phyloP scores from a whole-genome alignment of 1,140 invertebrate species.

The Cecropterus lyciades region DNA sequence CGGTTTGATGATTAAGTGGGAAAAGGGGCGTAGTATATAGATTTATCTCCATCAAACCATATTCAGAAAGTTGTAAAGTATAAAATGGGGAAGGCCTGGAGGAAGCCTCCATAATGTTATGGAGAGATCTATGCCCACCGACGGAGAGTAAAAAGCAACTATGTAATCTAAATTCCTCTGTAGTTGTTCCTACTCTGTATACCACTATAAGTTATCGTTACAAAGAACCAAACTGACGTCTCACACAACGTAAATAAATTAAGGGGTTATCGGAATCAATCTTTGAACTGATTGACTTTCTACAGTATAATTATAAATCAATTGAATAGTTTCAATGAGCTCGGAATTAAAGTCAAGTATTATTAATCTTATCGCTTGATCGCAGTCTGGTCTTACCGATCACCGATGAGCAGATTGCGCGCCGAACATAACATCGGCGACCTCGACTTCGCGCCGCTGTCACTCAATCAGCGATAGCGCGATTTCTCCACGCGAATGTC shows the following conservation, averaged over 20 bases:
- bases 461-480: slow-evolving; percentile 59
- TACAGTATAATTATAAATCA: slow-evolving; percentile 70
- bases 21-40: too few species aligned
- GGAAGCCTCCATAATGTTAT: too few species aligned
- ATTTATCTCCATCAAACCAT: too few species aligned
- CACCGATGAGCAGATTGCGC: slow-evolving; percentile 54
- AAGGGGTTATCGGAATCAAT: slow-evolving; percentile 60
- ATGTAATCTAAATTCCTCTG: too few species aligned
- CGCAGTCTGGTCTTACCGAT: slow-evolving; percentile 44
- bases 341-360: slow-evolving; percentile 54
- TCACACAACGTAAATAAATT: slow-evolving; percentile 42
- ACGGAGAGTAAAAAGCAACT: too few species aligned
- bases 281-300: slow-evolving; percentile 74
- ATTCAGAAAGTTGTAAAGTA: too few species aligned
- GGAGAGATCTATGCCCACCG: too few species aligned
- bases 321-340: slow-evolving; percentile 64
- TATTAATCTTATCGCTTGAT: slow-evolving; percentile 68
- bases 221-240: slow-evolving; percentile 5
- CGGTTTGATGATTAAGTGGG: too few species aligned
- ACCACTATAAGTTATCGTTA: not conserved
- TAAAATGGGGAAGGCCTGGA: too few species aligned
- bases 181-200: too few species aligned
- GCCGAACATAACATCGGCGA: slow-evolving; percentile 64
- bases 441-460: slow-evolving; percentile 52
- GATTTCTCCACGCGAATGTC: slow-evolving; percentile 72